A percentile compares a stretch with the other conserved stretches of the same genome.
Evolutionary conservation across 2,113 vertebrate genomes (phyloP).

Genomic region (Hassar affinis): DNA sequence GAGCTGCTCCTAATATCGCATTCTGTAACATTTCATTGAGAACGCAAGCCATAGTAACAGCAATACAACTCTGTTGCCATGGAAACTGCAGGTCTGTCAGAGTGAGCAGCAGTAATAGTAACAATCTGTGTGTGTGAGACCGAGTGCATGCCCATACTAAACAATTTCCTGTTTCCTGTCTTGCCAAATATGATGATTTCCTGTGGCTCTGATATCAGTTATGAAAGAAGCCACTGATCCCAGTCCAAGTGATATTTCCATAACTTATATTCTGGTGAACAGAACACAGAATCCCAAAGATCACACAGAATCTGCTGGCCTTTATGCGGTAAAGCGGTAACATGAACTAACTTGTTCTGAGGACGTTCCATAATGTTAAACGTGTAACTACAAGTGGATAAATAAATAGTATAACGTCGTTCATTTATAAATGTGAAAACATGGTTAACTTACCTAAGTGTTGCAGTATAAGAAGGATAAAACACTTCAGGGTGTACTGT

Average conservation of each 20-base stretch:
- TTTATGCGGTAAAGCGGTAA: not conserved
- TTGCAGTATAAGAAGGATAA: not conserved
- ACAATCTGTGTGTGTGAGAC: conserved; percentile 64
- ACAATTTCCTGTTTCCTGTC: conserved; percentile 68
- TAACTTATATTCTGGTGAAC: not conserved
- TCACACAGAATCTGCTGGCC: not conserved
- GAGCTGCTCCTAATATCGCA: conserved; percentile 43
- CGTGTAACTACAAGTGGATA: not conserved
- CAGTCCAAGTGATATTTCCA: not conserved
- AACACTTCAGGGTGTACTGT: not conserved
- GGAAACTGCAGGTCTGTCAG: conserved; percentile 72
- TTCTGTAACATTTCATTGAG: conserved; percentile 55
- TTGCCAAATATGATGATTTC: conserved; percentile 56
- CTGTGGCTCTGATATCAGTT: conserved; percentile 36
- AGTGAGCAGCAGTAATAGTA: conserved; percentile 61
- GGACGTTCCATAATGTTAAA: not conserved
- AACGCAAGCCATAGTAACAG: conserved; percentile 59
- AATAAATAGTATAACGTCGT: not conserved
- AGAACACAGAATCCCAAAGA: not conserved
- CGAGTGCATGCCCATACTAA: conserved; percentile 67
- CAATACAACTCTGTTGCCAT: conserved; percentile 77
- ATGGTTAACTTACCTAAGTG: not conserved
- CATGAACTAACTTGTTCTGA: not conserved
- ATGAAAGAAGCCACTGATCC: conserved; percentile 19
- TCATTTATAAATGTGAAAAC: no score